Evolutionary conservation across 2,888 invertebrate species (phyloP), one percentile per base, ranked within the genome.

Genomic region (Villa cingulata): DNA sequence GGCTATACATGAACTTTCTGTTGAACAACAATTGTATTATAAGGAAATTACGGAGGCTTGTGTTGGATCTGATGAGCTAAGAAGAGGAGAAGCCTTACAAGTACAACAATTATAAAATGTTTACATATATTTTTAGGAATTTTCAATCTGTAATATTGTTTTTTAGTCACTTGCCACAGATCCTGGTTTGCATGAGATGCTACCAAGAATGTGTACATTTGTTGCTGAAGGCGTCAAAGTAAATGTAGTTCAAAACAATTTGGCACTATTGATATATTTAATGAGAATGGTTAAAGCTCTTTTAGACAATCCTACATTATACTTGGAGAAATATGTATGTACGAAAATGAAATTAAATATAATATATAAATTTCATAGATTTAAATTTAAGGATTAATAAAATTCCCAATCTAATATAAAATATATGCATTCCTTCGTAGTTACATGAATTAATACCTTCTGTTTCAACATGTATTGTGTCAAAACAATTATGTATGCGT

Each of bases 281-380:
- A 97, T 98, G 96, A 74, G 97, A 55, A 97, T 98, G 96, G 92
- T 96, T 17, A 95, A 95, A 67, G 95, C 96, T 0, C 71, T 98
- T 44, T 76, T 96, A 40, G 96, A 97, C 60, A 98, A 98, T 70
- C 88, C 88, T 54, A 88, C 92, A 0, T 72, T 98, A 15, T 96
- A 90, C 67, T 72, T 98, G 54, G 97, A 98, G 66, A 96, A 95
- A 87, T 96, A 96, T 77, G 94, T 95, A n/a, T n/a, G n/a, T n/a
- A n/a, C n/a, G n/a, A n/a, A n/a, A n/a, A n/a, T n/a, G n/a, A n/a
- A n/a, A n/a, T n/a, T n/a, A n/a, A n/a, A n/a, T n/a, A n/a, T n/a
- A n/a, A n/a, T n/a, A n/a, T n/a, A n/a, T n/a, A n/a, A n/a, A n/a
- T n/a, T n/a, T n/a, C n/a, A n/a, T n/a, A n/a, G n/a, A n/a, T n/a